Evolutionary conservation across 1,140 invertebrate genomes (phyloP), one percentile per base, ranked within the genome.

Genomic region (Pogonomyrmex barbatus): DNA sequence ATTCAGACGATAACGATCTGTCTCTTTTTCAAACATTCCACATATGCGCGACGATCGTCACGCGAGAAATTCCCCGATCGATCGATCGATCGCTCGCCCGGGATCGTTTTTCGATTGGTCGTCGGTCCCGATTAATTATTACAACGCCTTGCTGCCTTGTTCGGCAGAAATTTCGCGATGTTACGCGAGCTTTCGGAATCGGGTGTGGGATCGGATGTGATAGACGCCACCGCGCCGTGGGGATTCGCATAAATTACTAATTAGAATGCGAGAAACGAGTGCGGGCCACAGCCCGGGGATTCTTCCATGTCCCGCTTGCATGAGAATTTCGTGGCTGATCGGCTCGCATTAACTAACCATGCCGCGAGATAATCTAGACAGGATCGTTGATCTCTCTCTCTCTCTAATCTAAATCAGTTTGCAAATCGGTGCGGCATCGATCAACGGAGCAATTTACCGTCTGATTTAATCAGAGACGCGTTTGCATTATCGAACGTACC

Each of bases 191-290:
- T 60, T 33, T 71, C 17, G 17, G 5, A 30, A 71, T 71, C 24
- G 30, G 36, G n/a, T 6, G 2, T 0, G 17, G 10, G 30, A 33
- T 36, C 45, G 24, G 10, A 17, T 10, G 62, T 81, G 63, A 71
- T 45, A 39, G 45, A 63, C 45, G 30, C n/a, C 14, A 36, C 24
- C 39, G 36, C 45, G 17, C 24, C 60, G 14, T 6, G n/a, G 67
- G 17, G 17, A 73, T 60, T 82, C 30, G 42, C 17, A 58, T 73
- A 60, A 82, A 82, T 82, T 71, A 73, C 42, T 82, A 82, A 82
- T 82, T 82, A 73, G 10, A 73, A 24, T 47, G 30, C 47, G 45
- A 8, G 24, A 82, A 70, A 81, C 9, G 39, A 81, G 39, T 33
- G 24, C 24, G 24, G 14, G n/a, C 30, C 45, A 24, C 30, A 17